Evolutionary conservation across 2,797 vertebrate genomes (phyloP), one percentile per base, ranked within the genome.

Genomic region (Sylvilagus floridanus): DNA sequence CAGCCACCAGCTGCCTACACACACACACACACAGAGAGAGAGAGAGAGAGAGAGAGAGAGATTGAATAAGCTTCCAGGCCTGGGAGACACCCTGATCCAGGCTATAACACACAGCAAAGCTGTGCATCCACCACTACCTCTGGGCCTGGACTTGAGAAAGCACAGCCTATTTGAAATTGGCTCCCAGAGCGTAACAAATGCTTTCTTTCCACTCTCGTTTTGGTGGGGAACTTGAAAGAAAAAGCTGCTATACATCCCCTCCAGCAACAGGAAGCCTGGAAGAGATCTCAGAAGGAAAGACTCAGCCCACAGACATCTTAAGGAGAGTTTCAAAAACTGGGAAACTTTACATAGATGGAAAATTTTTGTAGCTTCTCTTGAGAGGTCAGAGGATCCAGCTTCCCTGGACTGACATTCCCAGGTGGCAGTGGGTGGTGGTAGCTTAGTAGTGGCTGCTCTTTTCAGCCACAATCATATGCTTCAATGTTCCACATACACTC

Each of bases 171-270:
- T 52, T 82, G 3, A 79, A 95, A 75, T 12, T 65, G 14, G 16
- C 28, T 91, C n/a, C 42, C 12, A n/a, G 54, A 89, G 13, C 2
- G 26, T 13, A 84, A 19, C 7, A 69, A 5, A 28, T 32, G 66
- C 47, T 57, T 79, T 88, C 28, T 78, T 88, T n/a, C 10, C 85
- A 32, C n/a, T 86, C 17, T 88, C 24, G 79, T 84, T 82, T 66
- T 37, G 60, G 50, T 88, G 28, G 54, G 11, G 4, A 96, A 69
- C 42, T 79, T 84, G 57, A 92, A 79, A 95, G 42, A 83, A 79
- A 93, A 95, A 8, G 0, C 9, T 60, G 19, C 73, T 35, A 12
- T 28, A 47, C 17, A 68, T 28, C 5, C 28, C 60, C 22, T 22
- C 42, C 87, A 35, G n/a, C 75, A 68, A 62, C 4, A 12, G 28